phyloP scores from a whole-genome alignment of 2,797 vertebrate genomes.

The Poeciliopsis gracilis region DNA sequence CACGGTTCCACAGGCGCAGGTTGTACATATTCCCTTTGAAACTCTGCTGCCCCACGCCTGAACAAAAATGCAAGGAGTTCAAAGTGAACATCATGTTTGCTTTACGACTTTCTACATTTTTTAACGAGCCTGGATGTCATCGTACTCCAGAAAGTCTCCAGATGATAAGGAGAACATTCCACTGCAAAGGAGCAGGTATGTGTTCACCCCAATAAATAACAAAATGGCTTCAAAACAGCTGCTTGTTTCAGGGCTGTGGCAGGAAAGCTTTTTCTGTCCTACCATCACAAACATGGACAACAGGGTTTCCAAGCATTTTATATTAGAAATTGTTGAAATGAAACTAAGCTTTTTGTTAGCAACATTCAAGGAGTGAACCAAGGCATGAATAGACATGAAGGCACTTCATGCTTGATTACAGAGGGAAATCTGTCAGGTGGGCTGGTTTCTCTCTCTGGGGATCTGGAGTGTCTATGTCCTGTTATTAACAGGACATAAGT shows the following conservation, averaged over 20 bases:
- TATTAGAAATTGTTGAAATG: neutral
- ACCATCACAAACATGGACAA: neutral
- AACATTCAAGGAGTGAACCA: neutral
- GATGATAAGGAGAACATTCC: neutral
- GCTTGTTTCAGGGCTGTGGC: neutral
- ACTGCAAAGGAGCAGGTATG: neutral
- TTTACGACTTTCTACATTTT: neutral
- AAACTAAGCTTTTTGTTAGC: neutral
- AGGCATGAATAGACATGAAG: neutral
- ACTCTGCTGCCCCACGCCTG: slow-evolving; percentile 59
- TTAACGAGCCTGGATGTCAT: neutral
- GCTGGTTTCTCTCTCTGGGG: neutral
- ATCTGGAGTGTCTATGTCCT: neutral
- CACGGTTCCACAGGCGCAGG: slow-evolving; percentile 91
- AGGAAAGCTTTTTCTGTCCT: neutral
- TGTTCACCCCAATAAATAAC: neutral
- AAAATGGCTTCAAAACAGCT: neutral
- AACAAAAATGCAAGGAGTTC: neutral
- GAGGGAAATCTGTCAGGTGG: neutral
- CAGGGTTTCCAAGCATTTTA: neutral
- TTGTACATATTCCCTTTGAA: slow-evolving; percentile 91
- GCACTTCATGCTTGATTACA: neutral
- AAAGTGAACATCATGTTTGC: neutral
- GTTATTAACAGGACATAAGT: neutral
- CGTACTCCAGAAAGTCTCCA: neutral